Conservation (phyloP, 2,113 vertebrate genomes). For the Melierax canorus region DNA sequence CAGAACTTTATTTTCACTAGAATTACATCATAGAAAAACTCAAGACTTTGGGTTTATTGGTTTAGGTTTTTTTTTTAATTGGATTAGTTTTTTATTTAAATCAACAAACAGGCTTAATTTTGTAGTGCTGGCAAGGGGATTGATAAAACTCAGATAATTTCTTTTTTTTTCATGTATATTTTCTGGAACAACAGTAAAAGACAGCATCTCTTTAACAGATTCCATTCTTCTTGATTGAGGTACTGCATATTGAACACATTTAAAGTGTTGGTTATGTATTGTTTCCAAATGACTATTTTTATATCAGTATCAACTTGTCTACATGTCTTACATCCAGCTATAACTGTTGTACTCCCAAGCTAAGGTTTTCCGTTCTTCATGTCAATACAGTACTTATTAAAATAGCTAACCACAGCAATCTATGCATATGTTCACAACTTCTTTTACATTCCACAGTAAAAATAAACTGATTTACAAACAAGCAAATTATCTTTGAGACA, state of each 20-base stretch:
- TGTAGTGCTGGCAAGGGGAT: background rate
- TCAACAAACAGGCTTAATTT: background rate
- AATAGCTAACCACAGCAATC: background rate
- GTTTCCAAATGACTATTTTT: background rate
- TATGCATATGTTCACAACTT: background rate
- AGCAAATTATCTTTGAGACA: background rate
- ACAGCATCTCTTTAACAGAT: background rate
- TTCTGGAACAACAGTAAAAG: background rate
- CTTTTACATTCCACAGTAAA: background rate
- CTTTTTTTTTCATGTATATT: background rate
- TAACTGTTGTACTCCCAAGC: background rate
- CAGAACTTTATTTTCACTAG: background rate
- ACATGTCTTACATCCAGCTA: background rate
- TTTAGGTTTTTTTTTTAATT: background rate
- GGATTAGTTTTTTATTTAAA: background rate
- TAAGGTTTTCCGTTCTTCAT: background rate
- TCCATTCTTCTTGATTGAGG: background rate
- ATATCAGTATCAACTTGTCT: background rate
- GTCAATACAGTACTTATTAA: background rate
- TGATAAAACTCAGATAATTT: background rate
- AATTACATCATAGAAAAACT: background rate
- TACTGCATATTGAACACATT: background rate
- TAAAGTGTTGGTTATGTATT: background rate
- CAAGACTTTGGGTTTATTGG: background rate
- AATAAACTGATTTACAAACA: background rate